These are phyloP conservation scores for Lepidocolaptes lacrymiger DNA, from an alignment of 2,797 vertebrate genomes.

Conservation along the genomic window DNA sequence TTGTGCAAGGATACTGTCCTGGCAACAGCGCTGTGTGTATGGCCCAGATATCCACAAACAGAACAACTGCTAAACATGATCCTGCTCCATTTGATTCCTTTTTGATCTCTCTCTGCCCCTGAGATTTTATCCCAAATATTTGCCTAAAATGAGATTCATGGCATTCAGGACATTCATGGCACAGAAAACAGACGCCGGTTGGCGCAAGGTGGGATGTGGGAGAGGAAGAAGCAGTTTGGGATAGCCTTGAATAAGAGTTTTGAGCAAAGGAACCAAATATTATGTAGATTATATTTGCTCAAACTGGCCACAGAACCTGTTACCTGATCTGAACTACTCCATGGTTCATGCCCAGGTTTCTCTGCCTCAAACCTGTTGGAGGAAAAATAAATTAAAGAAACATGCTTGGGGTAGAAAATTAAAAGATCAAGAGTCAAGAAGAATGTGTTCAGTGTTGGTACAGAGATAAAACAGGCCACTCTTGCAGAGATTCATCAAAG, in stretches of 20 bases:
- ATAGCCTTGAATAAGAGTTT: not conserved
- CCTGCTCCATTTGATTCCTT: not conserved
- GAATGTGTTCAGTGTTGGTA: not conserved
- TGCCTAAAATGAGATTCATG: not conserved
- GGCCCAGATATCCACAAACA: not conserved
- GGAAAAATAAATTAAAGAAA: not conserved
- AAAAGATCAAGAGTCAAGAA: not conserved
- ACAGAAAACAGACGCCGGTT: not conserved
- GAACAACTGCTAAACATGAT: not conserved
- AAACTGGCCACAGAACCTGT: not conserved
- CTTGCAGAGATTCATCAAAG: not conserved
- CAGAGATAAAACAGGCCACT: not conserved
- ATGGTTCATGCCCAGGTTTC: not conserved
- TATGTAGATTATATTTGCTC: not conserved
- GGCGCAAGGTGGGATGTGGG: not conserved
- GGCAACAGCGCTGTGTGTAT: rapidly evolving
- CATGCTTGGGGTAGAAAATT: not conserved
- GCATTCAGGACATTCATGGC: no score
- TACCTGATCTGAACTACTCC: not conserved
- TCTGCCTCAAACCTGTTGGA: not conserved
- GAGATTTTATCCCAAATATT: not conserved
- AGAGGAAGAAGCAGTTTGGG: not conserved
- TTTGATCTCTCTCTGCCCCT: not conserved
- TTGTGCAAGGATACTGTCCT: not conserved
- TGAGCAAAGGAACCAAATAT: not conserved